Conservation (phyloP, 2,888 invertebrate species). For the Leptogaster cylindrica region DNA sequence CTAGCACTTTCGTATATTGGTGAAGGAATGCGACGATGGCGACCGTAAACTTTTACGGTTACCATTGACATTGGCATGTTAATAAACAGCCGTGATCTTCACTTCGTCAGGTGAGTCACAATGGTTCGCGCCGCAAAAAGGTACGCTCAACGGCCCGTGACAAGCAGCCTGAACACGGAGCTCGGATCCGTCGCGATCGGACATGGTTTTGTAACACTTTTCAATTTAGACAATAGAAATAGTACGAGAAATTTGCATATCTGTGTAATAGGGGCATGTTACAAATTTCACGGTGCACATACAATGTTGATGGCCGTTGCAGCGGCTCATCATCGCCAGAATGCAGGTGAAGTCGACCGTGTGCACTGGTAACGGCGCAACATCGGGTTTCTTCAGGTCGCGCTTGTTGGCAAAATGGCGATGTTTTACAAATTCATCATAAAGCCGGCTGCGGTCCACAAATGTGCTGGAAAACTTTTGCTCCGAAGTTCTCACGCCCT, state of each 20-base stretch:
- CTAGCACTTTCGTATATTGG: constrained; percentile 32
- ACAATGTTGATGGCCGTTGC: neutral
- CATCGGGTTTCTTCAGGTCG: no score
- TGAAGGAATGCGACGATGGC: constrained; percentile 16
- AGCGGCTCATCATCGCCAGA: neutral
- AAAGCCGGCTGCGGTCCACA: no score
- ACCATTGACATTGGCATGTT: constrained; percentile 37
- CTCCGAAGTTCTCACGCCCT: no score
- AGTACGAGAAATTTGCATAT: constrained; percentile 32
- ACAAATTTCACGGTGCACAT: constrained; percentile 21
- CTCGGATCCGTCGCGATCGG: neutral
- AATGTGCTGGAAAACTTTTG: no score
- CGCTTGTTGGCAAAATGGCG: no score
- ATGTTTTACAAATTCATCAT: no score
- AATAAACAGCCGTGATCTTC: constrained; percentile 37
- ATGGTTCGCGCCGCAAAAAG: constrained; percentile 3
- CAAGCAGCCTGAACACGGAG: neutral
- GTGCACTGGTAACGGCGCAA: no score
- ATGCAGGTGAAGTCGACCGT: constrained; percentile 31
- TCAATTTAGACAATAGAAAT: constrained; percentile 35
- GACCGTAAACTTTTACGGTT: constrained; percentile 30
- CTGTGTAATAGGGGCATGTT: constrained; percentile 35
- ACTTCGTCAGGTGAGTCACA: constrained; percentile 14
- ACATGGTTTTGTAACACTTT: constrained; percentile 32
- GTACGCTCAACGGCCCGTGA: neutral